A percentile compares a stretch with the other conserved stretches of the same genome.
phyloP scores from a whole-genome alignment of 1,140 invertebrate genomes.

The Drosophila dunni region DNA sequence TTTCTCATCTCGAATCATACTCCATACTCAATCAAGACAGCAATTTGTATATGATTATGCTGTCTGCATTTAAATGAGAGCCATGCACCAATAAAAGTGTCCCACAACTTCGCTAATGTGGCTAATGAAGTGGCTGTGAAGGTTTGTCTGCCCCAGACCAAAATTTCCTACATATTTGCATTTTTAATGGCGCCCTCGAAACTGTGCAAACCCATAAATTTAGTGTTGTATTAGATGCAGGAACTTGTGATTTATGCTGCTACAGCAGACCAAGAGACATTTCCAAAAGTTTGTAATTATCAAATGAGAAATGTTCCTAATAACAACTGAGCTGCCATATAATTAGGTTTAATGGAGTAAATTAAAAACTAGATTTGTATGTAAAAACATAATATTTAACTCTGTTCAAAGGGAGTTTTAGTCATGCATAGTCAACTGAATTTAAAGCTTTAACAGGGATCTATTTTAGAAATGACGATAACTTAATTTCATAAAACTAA shows the following conservation, averaged over 20 bases:
- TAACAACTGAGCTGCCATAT: neutral
- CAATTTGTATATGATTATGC: conserved; percentile 43
- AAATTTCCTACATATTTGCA: conserved; percentile 46
- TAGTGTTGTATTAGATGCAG: conserved; percentile 32
- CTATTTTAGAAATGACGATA: no score
- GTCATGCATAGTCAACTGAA: no score
- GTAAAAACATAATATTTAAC: no score
- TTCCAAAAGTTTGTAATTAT: conserved; percentile 2
- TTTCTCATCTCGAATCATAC: conserved; percentile 54
- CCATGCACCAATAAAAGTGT: conserved; percentile 20
- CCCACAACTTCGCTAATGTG: conserved; percentile 61
- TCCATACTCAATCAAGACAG: conserved; percentile 74
- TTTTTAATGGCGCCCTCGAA: conserved; percentile 54
- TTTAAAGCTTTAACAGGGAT: no score
- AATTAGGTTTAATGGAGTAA: no score
- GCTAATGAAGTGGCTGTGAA: conserved; percentile 55
- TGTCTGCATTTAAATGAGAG: conserved; percentile 65
- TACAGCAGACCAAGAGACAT: conserved; percentile 5
- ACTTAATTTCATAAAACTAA: no score
- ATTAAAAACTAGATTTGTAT: no score
- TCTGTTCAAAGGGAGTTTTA: no score
- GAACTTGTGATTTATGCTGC: conserved; percentile 22
- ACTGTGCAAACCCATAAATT: conserved; percentile 52
- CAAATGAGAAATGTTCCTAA: neutral
- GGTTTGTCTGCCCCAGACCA: conserved; percentile 20